Percentiles rank a stretch among this genome's conserved stretches.
Conservation (phyloP, 2,797 vertebrate species). For the Falco concolor region DNA sequence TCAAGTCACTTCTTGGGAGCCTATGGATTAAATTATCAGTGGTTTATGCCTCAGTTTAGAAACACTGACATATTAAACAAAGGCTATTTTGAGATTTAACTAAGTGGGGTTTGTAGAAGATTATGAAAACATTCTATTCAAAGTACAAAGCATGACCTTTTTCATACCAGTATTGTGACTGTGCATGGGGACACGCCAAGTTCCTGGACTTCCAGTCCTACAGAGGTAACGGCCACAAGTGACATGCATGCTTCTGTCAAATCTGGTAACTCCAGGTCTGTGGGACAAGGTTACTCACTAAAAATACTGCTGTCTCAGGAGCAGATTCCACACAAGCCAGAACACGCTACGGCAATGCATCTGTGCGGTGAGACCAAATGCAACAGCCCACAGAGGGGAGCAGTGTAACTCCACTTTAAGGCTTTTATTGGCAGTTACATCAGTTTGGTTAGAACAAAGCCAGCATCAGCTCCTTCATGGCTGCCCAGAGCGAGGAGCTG, state of each 20-base stretch:
- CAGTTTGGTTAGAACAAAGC: background rate
- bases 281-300: background rate
- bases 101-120: background rate
- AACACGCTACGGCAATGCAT: accelerated
- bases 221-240: background rate
- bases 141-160: accelerated
- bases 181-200: accelerated
- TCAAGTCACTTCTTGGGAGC: accelerated
- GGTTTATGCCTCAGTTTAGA: background rate
- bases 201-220: background rate
- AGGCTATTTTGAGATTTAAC: background rate
- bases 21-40: accelerated
- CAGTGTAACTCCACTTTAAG: accelerated
- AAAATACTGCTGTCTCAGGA: background rate
- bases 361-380: background rate
- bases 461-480: accelerated
- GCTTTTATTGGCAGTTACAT: background rate
- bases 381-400: background rate
- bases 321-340: background rate
- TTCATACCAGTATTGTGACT: accelerated
- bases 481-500: accelerated
- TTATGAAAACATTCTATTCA: background rate
- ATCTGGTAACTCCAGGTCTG: background rate
- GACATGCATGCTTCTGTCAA: accelerated
- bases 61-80: background rate